These are phyloP conservation scores for Chiridota heheva DNA, from an alignment of 35 echinoderm and acorn worm species.

Conservation along the genomic window DNA sequence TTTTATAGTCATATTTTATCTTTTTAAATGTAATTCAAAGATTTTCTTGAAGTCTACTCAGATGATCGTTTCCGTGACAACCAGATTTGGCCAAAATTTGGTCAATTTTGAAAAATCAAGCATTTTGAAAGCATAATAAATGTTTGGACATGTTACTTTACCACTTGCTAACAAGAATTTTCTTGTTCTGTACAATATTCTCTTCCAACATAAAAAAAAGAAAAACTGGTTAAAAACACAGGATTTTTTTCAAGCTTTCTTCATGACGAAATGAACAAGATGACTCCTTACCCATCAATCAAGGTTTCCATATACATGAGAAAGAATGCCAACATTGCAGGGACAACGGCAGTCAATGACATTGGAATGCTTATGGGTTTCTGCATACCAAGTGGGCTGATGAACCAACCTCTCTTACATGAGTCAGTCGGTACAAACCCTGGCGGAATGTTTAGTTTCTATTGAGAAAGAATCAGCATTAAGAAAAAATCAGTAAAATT, in stretches of 20 bases:
- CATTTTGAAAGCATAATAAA: too few species aligned
- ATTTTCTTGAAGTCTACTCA: too few species aligned
- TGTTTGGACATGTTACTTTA: too few species aligned
- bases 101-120: too few species aligned
- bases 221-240: not conserved
- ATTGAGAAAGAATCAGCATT: not conserved
- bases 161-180: too few species aligned
- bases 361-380: constrained; percentile 29
- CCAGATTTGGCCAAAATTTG: too few species aligned
- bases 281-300: constrained; percentile 69
- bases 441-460: constrained; percentile 93
- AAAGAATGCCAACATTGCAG: constrained; percentile 82
- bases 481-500: constrained; percentile 24
- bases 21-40: too few species aligned
- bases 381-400: constrained; percentile 76
- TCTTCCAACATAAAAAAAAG: too few species aligned
- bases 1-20: too few species aligned
- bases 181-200: too few species aligned
- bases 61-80: too few species aligned
- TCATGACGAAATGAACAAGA: too few species aligned
- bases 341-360: constrained; percentile 76
- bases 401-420: constrained; percentile 85
- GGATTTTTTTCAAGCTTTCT: not conserved
- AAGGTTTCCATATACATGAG: constrained; percentile 97
- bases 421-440: constrained; percentile 82